A percentile compares a stretch with the other conserved stretches of the same genome.
Conservation (phyloP, 2,797 vertebrate genomes). For the Myotis daubentonii region DNA sequence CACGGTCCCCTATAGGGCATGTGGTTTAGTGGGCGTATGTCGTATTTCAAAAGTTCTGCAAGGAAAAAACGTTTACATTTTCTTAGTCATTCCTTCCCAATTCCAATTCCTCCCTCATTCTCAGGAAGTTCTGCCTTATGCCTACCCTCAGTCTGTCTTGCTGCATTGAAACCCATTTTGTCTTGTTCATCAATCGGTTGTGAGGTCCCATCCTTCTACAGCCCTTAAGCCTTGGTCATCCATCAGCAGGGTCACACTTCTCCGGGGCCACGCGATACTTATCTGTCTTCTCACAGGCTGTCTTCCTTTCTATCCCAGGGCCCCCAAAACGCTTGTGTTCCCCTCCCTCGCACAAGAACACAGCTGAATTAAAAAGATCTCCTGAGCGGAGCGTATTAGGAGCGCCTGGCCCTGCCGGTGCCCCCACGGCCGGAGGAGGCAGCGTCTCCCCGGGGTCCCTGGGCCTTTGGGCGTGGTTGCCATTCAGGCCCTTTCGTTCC, state of each 20-base stretch:
- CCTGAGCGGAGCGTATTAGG: neutral
- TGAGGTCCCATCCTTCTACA: neutral
- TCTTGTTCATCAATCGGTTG: neutral
- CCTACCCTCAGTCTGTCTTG: neutral
- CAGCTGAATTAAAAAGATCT: neutral
- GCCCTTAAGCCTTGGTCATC: neutral
- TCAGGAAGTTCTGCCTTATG: neutral
- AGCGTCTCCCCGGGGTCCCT: neutral
- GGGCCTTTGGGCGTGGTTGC: neutral
- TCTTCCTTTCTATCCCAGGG: neutral
- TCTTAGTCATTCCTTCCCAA: neutral
- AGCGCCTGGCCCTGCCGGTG: neutral
- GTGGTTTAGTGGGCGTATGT: neutral
- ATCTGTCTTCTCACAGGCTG: neutral
- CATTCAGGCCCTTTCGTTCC: neutral
- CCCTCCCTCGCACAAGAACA: neutral
- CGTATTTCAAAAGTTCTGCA: constrained; percentile 14
- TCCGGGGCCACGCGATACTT: neutral
- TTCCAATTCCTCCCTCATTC: neutral
- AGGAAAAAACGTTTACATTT: neutral
- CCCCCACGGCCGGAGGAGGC: accelerated
- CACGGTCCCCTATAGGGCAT: neutral
- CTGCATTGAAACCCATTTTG: neutral
- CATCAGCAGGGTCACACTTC: neutral
- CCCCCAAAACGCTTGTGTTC: neutral